These are phyloP conservation scores for Caenorhabditis doughertyi DNA, from an alignment of 2,888 invertebrate species.

Conservation along the genomic window DNA sequence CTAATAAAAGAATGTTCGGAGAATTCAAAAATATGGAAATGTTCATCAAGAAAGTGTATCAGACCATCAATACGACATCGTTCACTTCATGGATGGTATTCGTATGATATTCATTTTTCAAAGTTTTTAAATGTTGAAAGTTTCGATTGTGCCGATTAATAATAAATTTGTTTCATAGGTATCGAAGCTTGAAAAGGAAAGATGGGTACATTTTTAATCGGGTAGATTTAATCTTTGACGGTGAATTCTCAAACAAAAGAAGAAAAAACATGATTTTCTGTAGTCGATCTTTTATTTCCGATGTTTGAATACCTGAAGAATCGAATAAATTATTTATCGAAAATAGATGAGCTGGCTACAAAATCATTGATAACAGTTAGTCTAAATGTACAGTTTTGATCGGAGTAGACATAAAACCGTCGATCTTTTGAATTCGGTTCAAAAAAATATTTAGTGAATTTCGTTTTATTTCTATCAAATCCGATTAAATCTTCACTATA, in stretches of 20 bases:
- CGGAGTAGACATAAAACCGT: too few species aligned
- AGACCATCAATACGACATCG: slow-evolving; percentile 37
- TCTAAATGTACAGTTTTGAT: too few species aligned
- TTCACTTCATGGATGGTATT: slow-evolving; percentile 53
- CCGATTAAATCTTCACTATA: background rate
- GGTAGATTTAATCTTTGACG: too few species aligned
- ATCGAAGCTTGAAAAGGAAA: background rate
- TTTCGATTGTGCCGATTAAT: slow-evolving; percentile 37
- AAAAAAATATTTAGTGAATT: slow-evolving; percentile 5
- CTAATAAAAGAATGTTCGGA: slow-evolving; percentile 38
- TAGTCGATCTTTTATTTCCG: too few species aligned
- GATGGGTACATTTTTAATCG: too few species aligned
- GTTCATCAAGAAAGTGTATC: slow-evolving; percentile 48
- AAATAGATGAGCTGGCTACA: background rate
- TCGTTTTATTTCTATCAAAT: background rate
- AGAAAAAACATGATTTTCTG: too few species aligned
- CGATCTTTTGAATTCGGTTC: slow-evolving; percentile 7
- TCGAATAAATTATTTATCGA: too few species aligned
- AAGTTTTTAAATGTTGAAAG: slow-evolving; percentile 36
- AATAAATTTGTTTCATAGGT: background rate
- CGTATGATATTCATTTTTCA: slow-evolving; percentile 59
- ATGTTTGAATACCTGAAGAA: too few species aligned
- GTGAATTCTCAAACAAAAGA: too few species aligned
- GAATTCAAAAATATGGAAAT: slow-evolving; percentile 31
- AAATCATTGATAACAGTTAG: too few species aligned